Evolutionary conservation across 2,888 invertebrate species (phyloP), one percentile per base, ranked within the genome.

Genomic region (Podotricha telesiphe): DNA sequence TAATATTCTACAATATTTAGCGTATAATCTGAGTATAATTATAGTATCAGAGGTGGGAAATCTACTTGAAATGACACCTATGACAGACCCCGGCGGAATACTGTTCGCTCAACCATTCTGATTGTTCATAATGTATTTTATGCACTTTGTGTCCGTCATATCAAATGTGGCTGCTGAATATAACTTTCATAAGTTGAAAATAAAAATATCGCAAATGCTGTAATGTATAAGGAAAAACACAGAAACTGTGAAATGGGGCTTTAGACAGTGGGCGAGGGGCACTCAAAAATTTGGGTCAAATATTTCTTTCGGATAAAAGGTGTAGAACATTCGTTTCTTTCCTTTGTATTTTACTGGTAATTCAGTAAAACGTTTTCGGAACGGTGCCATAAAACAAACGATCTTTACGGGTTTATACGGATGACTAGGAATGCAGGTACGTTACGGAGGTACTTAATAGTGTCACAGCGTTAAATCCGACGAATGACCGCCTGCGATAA

Each of bases 401-500:
- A 74, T 70, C 73, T 72, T 75, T 70, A 69, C 69, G 59, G 68
- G 71, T 70, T 73, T 73, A 73, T 70, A 70, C 69, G 70, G 72
- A 74, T 72, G 71, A 70, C 71, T 73, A 59, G 71, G 73, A 70
- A 71, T 70, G 69, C 72, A 68, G 72, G 69, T 71, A 65, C 70
- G 68, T 68, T 59, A 70, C 70, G 62, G 59, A 67, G 73, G 73
- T 74, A 72, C 74, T 74, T 74, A 74, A 75, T 70, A 71, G 72
- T 75, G 75, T 73, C 75, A 75, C 73, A 67, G 61, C 65, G 66
- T 73, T 68, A 73, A 73, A 75, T 72, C 75, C 75, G 66, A 72
- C 72, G 73, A 75, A 72, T 72, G 75, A 75, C 73, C 72, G 69
- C 56, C 68, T 59, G 67, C 72, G 69, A 72, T 71, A 70, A 71